A percentile compares a stretch with the other conserved stretches of the same genome.
These are phyloP conservation scores for Cervus canadensis DNA, from an alignment of 2,113 vertebrate species.

Conservation along the genomic window DNA sequence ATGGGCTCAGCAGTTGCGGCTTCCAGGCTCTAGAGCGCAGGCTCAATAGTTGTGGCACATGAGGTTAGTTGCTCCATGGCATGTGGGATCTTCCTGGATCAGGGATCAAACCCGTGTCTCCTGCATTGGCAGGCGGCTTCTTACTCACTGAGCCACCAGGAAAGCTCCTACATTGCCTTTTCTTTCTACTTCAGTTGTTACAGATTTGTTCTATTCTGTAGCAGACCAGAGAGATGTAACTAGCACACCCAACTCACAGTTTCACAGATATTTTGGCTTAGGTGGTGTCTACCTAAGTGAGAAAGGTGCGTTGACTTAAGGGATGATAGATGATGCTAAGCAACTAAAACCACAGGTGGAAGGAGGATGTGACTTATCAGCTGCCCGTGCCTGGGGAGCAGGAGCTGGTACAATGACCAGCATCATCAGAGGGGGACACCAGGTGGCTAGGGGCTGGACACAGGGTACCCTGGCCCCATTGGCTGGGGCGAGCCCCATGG, in stretches of 20 bases:
- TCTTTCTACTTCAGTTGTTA: background rate
- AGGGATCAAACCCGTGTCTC: background rate
- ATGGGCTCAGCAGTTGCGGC: background rate
- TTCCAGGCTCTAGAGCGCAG: background rate
- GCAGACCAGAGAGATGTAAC: background rate
- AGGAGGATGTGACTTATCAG: accelerated
- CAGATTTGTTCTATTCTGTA: background rate
- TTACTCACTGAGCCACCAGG: background rate
- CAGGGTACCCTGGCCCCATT: background rate
- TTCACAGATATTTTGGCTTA: background rate
- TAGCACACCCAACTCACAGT: background rate
- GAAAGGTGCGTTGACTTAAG: accelerated
- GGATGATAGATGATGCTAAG: background rate
- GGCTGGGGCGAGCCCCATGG: accelerated
- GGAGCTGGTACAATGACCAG: accelerated
- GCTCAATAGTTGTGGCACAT: background rate
- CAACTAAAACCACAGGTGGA: background rate
- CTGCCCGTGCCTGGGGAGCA: accelerated
- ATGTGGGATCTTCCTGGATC: background rate
- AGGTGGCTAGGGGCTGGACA: too few relatives aligned
- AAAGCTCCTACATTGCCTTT: background rate
- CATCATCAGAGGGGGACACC: background rate
- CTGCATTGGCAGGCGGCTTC: background rate
- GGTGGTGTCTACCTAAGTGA: background rate
- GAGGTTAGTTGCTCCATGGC: background rate